Conservation (phyloP, 2,888 invertebrate species). For the Drosophila suboccidentalis region DNA sequence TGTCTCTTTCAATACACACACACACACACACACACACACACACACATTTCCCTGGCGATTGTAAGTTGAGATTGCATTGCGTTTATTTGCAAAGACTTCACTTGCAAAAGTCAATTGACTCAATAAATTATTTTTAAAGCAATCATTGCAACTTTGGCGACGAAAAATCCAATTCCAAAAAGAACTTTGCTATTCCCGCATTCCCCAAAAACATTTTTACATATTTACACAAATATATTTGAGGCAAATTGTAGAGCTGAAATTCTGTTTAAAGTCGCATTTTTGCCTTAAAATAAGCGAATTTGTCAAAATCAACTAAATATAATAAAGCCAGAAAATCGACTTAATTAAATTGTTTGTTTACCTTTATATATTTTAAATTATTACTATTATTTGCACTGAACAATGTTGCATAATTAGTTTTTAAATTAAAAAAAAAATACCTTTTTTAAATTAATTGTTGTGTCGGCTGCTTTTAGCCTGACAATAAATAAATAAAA, state of each 20-base stretch:
- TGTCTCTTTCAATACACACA: constrained; percentile 55
- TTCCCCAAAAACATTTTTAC: constrained; percentile 5
- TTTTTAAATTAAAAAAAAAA: no score
- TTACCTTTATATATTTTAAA: no score
- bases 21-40: constrained; percentile 43
- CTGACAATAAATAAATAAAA: no score
- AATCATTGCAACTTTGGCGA: constrained; percentile 74
- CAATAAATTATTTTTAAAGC: constrained; percentile 82
- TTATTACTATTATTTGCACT: no score
- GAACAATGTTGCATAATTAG: no score
- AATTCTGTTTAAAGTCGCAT: not conserved
- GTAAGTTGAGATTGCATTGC: constrained; percentile 74
- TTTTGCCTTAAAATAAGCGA: not conserved
- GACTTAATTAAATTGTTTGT: no score
- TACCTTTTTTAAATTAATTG: no score
- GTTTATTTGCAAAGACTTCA: constrained; percentile 76
- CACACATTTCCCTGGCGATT: constrained; percentile 51
- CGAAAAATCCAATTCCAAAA: constrained; percentile 67
- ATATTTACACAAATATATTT: not conserved
- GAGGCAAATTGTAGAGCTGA: not conserved
- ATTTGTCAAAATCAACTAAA: not conserved
- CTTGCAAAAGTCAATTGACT: constrained; percentile 81
- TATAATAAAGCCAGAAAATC: no score
- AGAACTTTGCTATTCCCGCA: constrained; percentile 41
- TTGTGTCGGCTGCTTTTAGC: no score